Evolutionary conservation across 2,113 vertebrate genomes (phyloP).

Genomic region (Poeciliopsis prolifica): DNA sequence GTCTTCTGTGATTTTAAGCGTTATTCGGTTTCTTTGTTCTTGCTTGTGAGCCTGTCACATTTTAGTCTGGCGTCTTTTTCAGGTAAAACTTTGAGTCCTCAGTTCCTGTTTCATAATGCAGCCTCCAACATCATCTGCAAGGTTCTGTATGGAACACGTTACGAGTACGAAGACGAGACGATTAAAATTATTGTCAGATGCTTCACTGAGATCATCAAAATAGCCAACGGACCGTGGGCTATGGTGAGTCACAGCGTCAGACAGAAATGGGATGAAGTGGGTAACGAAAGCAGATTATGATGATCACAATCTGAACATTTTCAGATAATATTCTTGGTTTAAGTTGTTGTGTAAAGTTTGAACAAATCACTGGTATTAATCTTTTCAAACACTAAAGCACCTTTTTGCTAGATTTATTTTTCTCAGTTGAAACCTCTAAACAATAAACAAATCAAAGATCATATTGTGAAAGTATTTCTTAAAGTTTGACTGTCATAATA

Average conservation of each 20-base stretch:
- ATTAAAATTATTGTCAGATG: conserved; percentile 51
- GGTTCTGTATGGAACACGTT: conserved; percentile 77
- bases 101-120: conserved; percentile 68
- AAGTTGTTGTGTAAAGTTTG: too few species aligned
- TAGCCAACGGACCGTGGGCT: conserved; percentile 66
- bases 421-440: too few species aligned
- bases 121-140: conserved; percentile 82
- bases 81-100: conserved; percentile 62
- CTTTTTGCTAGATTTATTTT: too few species aligned
- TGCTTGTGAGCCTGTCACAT: too few species aligned
- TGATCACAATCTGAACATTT: too few species aligned
- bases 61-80: background rate
- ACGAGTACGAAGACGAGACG: conserved; percentile 66
- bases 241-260: conserved; percentile 52
- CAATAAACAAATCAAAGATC: too few species aligned
- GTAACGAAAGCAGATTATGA: background rate
- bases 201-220: conserved; percentile 44
- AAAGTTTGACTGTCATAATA: too few species aligned
- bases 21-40: background rate
- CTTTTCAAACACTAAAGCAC: too few species aligned
- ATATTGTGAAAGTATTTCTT: too few species aligned
- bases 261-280: too few species aligned
- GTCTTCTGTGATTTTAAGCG: background rate
- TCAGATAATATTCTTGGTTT: too few species aligned
- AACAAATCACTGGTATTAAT: too few species aligned